phyloP scores from a whole-genome alignment of 2,888 invertebrate genomes.

The Sycophila texana region DNA sequence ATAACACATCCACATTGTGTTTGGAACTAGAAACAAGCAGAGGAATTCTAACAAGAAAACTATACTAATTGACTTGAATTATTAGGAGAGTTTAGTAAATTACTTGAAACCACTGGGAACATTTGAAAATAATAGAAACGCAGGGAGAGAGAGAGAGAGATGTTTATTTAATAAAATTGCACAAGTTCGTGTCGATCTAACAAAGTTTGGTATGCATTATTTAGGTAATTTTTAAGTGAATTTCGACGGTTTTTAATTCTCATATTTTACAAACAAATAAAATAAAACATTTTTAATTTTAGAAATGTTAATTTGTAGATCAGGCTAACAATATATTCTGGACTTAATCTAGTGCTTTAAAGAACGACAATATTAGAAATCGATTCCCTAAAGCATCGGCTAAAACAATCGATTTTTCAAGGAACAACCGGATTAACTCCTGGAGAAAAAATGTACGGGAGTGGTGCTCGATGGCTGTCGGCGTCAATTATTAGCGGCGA shows the following conservation, averaged over 20 bases:
- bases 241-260: too few relatives aligned
- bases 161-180: constrained; percentile 41
- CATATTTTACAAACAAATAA: too few relatives aligned
- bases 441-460: background rate
- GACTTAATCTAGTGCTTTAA: too few relatives aligned
- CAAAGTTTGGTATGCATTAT: background rate
- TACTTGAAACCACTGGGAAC: constrained; percentile 30
- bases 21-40: constrained; percentile 24
- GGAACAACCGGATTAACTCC: background rate
- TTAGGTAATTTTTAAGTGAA: background rate
- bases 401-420: background rate
- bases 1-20: constrained; percentile 41
- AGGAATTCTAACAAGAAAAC: constrained; percentile 35
- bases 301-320: too few relatives aligned
- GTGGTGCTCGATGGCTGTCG: background rate
- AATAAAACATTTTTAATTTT: too few relatives aligned
- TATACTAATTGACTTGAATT: constrained; percentile 37
- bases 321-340: too few relatives aligned
- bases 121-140: constrained; percentile 9
- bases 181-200: constrained; percentile 33
- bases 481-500: constrained; percentile 23
- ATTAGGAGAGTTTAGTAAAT: constrained; percentile 23
- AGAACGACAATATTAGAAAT: too few relatives aligned
- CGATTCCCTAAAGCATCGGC: too few relatives aligned
- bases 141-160: background rate